Base-by-base conservation (phyloP, 2,888 invertebrate genomes). In the Orgyia antiqua region DNA sequence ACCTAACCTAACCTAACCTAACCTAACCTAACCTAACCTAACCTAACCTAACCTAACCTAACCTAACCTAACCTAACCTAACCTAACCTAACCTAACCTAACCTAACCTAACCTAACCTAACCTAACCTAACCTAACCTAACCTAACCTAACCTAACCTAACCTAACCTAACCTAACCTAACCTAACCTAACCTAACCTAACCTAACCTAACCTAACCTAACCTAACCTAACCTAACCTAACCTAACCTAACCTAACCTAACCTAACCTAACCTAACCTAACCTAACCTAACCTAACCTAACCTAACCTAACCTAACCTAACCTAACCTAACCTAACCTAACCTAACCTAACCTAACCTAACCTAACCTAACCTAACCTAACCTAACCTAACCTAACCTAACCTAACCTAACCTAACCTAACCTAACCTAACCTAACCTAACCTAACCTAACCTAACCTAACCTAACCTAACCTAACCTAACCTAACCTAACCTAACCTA, bases 371-470 rank as follows among this genome's bases (percentile, higher is more conserved):
- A 38, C 38, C 38, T 31, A 33, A 33, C 33, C 33, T 38, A 33
- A 38, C 33, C 38, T 35, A 39, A 39, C 39, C 35, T 39, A 39
- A 39, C 40, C 40, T 36, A 40, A 36, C 20, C 20, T 20, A 20
- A 20, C 20, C 20, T 20, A 20, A 20, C 20, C 31, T 32, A 32
- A 36, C 33, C 36, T 40, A 33, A 31, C 36, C 36, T 40, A 39
- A 39, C 35, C 40, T 41, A 41, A 37, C 37, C 37, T 37, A 41
- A 41, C 41, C 41, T 41, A 36, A 36, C 41, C 40, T 41, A 37
- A 36, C 36, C 41, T 37, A 37, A 36, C 41, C 41, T 34, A 41
- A 36, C 41, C 40, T 41, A 36, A 37, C 41, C 39, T 40, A 40
- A 33, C 38, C 37, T 35, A 33, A 33, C 33, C 28, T 28, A 32